These are phyloP conservation scores for Lutjanus campechanus DNA, from an alignment of 2,797 vertebrate species.

Conservation along the genomic window DNA sequence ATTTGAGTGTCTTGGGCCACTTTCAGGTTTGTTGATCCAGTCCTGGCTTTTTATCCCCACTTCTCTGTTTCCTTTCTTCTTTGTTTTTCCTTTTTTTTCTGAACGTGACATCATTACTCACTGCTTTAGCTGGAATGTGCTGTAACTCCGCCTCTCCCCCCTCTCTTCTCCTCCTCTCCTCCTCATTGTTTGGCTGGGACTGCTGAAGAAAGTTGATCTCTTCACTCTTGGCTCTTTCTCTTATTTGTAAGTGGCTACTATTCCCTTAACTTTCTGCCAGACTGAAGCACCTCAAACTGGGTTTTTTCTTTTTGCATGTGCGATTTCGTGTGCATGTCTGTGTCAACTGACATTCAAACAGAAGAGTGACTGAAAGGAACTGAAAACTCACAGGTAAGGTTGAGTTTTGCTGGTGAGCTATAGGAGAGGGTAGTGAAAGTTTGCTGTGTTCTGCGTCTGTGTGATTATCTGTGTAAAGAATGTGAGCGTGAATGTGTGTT, in stretches of 20 bases:
- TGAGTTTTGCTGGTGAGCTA: slow-evolving; percentile 30
- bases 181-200: slow-evolving; percentile 74
- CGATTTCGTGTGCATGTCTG: slow-evolving; percentile 13
- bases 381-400: slow-evolving; percentile 64
- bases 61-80: slow-evolving; percentile 37
- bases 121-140: slow-evolving; percentile 80
- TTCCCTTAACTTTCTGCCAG: slow-evolving; percentile 26
- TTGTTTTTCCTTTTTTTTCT: slow-evolving; percentile 61
- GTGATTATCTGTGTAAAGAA: slow-evolving; percentile 15
- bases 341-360: slow-evolving; percentile 42
- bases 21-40: slow-evolving; percentile 38
- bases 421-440: slow-evolving; percentile 49
- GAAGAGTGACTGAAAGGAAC: slow-evolving; percentile 39
- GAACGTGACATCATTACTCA: slow-evolving; percentile 81
- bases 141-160: slow-evolving; percentile 69
- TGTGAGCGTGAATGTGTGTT: slow-evolving; percentile 14
- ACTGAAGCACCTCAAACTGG: not conserved
- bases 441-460: slow-evolving; percentile 25
- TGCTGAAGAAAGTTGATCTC: slow-evolving; percentile 72
- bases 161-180: slow-evolving; percentile 45
- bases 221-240: slow-evolving; percentile 40
- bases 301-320: not conserved
- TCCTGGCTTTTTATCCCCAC: slow-evolving; percentile 18
- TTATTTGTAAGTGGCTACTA: slow-evolving; percentile 32
- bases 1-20: not conserved